Conservation (phyloP, 37 sponge, comb jelly and placozoan genomes). For the Beroe forskalii region DNA sequence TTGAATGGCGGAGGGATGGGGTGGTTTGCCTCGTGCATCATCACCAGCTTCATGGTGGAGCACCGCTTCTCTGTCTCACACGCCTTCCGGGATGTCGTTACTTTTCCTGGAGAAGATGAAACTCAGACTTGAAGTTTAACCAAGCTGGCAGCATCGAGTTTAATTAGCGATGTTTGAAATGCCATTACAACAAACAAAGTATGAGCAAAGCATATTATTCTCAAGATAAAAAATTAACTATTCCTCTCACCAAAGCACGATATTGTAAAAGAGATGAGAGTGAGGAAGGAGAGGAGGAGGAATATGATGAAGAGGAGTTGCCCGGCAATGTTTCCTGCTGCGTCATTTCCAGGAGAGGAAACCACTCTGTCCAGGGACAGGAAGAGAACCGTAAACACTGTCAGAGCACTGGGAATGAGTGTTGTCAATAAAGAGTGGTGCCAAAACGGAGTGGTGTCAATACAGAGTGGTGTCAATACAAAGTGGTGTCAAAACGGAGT, state of each 20-base stretch:
- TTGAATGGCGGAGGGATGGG: constrained; percentile 47
- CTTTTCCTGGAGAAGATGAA: constrained; percentile 33
- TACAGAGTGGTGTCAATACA: background rate
- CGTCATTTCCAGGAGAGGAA: background rate
- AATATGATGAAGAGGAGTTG: constrained; percentile 35
- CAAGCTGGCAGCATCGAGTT: no score
- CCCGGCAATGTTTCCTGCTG: constrained; percentile 20
- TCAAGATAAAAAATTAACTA: no score
- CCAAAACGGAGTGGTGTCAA: background rate
- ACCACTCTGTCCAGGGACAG: constrained; percentile 21
- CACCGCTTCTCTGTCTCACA: constrained; percentile 53
- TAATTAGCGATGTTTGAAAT: no score
- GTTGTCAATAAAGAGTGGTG: no score
- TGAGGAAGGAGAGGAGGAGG: background rate
- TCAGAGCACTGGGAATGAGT: background rate
- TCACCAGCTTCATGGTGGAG: constrained; percentile 34
- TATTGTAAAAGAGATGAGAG: constrained; percentile 11
- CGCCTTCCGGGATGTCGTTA: background rate
- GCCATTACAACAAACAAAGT: no score
- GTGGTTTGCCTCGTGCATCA: constrained; percentile 59
- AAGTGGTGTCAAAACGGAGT: background rate
- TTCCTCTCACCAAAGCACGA: constrained; percentile 53
- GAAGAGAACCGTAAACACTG: constrained; percentile 34
- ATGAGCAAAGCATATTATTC: no score
- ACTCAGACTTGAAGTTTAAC: no score